Evolutionary conservation across 2,888 invertebrate species (phyloP), one percentile per base, ranked within the genome.

Genomic region (Metellina segmentata): DNA sequence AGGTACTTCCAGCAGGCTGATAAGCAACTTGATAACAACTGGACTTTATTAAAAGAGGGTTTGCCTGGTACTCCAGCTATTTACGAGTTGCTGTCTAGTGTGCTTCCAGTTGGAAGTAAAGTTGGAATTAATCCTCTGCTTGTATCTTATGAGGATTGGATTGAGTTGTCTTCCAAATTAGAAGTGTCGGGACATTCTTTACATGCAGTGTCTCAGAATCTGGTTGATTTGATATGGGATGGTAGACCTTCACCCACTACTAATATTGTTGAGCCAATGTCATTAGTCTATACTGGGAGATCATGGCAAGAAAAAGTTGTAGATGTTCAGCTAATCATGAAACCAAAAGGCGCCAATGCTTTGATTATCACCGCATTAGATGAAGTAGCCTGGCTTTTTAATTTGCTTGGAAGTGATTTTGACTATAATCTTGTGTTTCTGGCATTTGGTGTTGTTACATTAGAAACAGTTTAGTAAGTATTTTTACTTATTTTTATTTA

Each of bases 1-100:
- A 96, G 99, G 9, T 99, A 99, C 95, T 98, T 97, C 95, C 96
- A 98, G 52, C 99, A 99, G 96, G 99, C 98, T 0, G 95, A 96
- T 19, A 96, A 97, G 93, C 97, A 99, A 94, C 95, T 98, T 72
- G 98, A 98, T 94, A 94, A 96, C 0, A 96, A 97, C 90, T 99
- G 99, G 99, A 97, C 96, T 0, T 95, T 99, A 9, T 99, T 99
- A 98, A 98, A 97, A 95, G 97, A 97, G 88, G 97, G 97, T 1
- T 94, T 96, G 0, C 96, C 96, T 0, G 96, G 96, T 0, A 97
- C 97, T 0, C 96, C 96, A 0, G 96, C 96, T 0, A 96, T 96
- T 95, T 96, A 96, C 77, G 96, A 96, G 93, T 98, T 98, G 98
- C 94, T 98, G 92, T 95, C 96, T 4, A 94, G 94, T 93, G 94